These are phyloP conservation scores for Oreohelix idahoensis DNA, from an alignment of 1,140 invertebrate species.

Conservation along the genomic window DNA sequence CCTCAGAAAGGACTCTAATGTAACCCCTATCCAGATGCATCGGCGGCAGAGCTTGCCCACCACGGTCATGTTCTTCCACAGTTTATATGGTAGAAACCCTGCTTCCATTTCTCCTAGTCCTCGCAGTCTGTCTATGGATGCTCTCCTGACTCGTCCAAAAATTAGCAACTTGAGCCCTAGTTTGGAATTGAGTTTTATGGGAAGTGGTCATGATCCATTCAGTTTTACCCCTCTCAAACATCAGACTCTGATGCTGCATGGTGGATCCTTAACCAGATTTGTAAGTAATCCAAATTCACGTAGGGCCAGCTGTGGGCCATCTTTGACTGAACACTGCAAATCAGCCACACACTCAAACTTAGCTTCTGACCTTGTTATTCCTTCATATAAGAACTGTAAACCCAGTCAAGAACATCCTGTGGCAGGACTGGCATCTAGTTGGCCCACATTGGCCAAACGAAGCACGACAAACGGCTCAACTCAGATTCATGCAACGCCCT, in stretches of 20 bases:
- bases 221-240: conserved; percentile 41
- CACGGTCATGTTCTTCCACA: conserved; percentile 43
- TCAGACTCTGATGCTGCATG: conserved; percentile 46
- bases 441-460: conserved; percentile 33
- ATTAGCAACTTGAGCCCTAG: conserved; percentile 57
- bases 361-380: background rate
- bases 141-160: conserved; percentile 54
- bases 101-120: background rate
- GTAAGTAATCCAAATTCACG: conserved; percentile 14
- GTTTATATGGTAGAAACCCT: background rate
- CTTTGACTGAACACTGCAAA: background rate
- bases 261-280: conserved; percentile 36
- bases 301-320: conserved; percentile 13
- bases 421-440: conserved; percentile 47
- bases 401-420: background rate
- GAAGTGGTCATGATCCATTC: conserved; percentile 43
- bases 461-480: conserved; percentile 21
- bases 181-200: conserved; percentile 49
- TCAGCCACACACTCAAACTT: background rate
- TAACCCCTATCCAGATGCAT: conserved; percentile 41
- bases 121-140: conserved; percentile 56
- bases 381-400: conserved; percentile 12
- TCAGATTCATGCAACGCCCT: background rate
- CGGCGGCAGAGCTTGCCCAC: conserved; percentile 53
- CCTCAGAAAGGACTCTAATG: conserved; percentile 49